phyloP scores from a whole-genome alignment of 2,113 vertebrate genomes.

The Leucosticte australis region DNA sequence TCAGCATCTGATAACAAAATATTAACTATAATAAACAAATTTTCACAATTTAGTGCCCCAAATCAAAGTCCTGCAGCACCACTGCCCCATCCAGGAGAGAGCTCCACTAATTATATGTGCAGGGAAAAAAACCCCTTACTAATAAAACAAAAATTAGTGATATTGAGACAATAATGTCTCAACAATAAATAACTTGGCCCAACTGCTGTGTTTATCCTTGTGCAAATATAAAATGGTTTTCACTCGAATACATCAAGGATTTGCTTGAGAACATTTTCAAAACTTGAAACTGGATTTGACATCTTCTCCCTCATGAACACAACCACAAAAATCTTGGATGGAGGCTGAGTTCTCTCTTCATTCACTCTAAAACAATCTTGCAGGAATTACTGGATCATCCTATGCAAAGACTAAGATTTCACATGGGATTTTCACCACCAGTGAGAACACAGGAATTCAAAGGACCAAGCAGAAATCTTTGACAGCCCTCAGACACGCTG shows the following conservation, averaged over 20 bases:
- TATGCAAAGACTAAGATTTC: background rate
- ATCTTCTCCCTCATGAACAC: background rate
- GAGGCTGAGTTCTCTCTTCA: background rate
- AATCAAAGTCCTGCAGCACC: background rate
- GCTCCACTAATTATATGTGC: accelerated
- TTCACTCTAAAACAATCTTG: background rate
- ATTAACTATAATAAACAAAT: background rate
- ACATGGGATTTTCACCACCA: background rate
- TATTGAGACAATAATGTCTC: background rate
- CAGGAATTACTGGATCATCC: background rate
- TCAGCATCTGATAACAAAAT: background rate
- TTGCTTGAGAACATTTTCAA: background rate
- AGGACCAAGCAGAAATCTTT: background rate
- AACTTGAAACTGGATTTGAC: background rate
- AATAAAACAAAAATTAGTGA: background rate
- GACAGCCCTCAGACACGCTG: background rate
- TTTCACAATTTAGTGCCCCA: background rate
- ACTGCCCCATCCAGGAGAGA: background rate
- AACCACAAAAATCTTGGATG: background rate
- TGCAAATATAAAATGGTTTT: background rate
- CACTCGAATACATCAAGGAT: background rate
- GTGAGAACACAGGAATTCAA: background rate
- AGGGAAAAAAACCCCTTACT: accelerated
- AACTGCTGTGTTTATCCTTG: background rate
- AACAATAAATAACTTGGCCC: background rate